Evolutionary conservation across 2,888 invertebrate genomes (phyloP), one percentile per base, ranked within the genome.

Genomic region (Peribatodes rhomboidaria): DNA sequence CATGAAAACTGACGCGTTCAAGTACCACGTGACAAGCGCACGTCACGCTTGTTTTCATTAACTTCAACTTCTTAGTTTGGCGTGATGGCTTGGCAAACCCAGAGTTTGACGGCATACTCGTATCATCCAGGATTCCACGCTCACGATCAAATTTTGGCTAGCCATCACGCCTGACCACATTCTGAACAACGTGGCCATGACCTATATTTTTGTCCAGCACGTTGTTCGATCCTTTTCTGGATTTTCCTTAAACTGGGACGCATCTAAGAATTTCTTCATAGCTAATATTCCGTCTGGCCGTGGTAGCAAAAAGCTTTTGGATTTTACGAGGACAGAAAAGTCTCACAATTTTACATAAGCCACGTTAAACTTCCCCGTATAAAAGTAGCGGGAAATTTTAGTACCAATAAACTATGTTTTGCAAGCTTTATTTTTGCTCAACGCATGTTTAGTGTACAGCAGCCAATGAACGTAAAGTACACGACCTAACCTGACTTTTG

Each of bases 331-430:
- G 55, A 55, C 55, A 46, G 42, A 37, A 53, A 39, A 41, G 2
- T 41, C 14, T 39, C 14, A 18, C 55, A 9, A 20, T 44, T 55
- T 44, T 46, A 9, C 42, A 55, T 31, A 44, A 55, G 31, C n/a
- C 18, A 13, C 10, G 31, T 31, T 49, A 14, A 35, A 10, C 55
- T 55, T 20, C 55, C 54, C 42, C 42, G 18, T 55, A 10, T 31
- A 44, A 42, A 18, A 42, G 54, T 54, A 54, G 44, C 55, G 55
- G 44, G 31, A 55, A 20, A 42, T 44, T 55, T 55, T 44, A 55
- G 11, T 44, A 44, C 35, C 55, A 55, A 55, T 55, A 55, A 55
- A 55, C 55, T 55, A 44, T 55, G 55, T 55, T 44, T 35, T 20
- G 42, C 31, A 33, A 42, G 42, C 7, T 31, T 31, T 31, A 55